phyloP scores from a whole-genome alignment of 2,888 invertebrate genomes.

The Lithophane socia region DNA sequence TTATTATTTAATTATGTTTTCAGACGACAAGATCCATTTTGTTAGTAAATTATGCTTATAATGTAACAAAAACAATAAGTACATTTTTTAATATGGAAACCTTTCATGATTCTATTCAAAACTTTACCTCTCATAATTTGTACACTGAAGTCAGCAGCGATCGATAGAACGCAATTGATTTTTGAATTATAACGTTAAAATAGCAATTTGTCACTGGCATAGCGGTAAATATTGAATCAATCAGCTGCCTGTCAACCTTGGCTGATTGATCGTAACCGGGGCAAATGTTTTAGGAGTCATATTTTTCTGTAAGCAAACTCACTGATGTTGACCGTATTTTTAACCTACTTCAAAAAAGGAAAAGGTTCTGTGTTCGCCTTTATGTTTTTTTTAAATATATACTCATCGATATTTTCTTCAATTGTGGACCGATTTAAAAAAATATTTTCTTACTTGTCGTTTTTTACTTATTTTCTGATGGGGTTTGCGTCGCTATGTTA shows the following conservation, averaged over 20 bases:
- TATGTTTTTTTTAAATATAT: too few species aligned
- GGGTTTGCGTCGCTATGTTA: not conserved
- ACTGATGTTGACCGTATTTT: not conserved
- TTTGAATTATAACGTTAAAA: slow-evolving; percentile 23
- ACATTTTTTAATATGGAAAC: not conserved
- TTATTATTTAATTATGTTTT: too few species aligned
- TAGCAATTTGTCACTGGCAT: slow-evolving; percentile 44
- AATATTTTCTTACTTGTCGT: not conserved
- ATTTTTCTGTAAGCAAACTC: slow-evolving; percentile 31
- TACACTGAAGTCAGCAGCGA: not conserved
- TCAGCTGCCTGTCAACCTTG: slow-evolving; percentile 24
- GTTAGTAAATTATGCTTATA: too few species aligned
- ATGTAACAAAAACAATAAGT: not conserved
- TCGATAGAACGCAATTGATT: slow-evolving; percentile 3
- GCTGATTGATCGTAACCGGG: slow-evolving; percentile 38
- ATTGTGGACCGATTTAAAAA: too few species aligned
- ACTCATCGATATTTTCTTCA: too few species aligned
- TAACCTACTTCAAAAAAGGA: too few species aligned
- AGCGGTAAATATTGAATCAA: slow-evolving; percentile 48
- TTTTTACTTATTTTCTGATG: not conserved
- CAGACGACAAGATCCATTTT: too few species aligned
- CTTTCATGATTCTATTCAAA: not conserved
- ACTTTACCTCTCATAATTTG: not conserved
- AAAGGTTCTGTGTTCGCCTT: too few species aligned
- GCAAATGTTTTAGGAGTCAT: slow-evolving; percentile 33